Evolutionary conservation across 2,797 vertebrate species (phyloP).

Genomic region (Taenioides sp.): DNA sequence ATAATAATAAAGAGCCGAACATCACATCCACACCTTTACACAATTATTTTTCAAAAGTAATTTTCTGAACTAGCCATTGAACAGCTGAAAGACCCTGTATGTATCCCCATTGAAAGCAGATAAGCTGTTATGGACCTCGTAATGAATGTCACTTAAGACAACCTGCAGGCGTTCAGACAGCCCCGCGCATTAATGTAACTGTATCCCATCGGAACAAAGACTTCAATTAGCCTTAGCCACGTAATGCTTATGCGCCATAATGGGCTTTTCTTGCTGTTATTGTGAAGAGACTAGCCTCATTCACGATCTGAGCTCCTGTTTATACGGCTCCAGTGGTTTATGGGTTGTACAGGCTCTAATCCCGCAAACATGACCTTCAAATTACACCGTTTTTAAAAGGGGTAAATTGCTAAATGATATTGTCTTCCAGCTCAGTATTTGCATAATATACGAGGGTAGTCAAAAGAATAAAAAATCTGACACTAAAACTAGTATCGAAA

Average conservation of each 20-base stretch:
- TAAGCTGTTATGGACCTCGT: background rate
- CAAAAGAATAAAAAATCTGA: too few relatives aligned
- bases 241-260: background rate
- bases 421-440: too few relatives aligned
- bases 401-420: background rate
- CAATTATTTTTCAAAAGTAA: too few relatives aligned
- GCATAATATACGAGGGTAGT: too few relatives aligned
- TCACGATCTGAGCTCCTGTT: background rate
- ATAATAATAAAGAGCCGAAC: too few relatives aligned
- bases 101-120: background rate
- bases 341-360: background rate
- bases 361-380: background rate
- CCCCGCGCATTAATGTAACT: background rate
- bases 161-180: background rate
- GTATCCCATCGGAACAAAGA: background rate
- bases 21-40: too few relatives aligned
- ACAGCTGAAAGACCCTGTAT: background rate
- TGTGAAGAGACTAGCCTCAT: conserved; percentile 14
- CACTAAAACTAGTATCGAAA: too few relatives aligned
- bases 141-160: conserved; percentile 9
- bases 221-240: conserved; percentile 6
- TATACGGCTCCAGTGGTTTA: background rate
- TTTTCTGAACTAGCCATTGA: background rate
- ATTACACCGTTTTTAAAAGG: background rate
- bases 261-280: conserved; percentile 35